Conservation (phyloP, 2,888 invertebrate species). For the Ferrisia virgata region DNA sequence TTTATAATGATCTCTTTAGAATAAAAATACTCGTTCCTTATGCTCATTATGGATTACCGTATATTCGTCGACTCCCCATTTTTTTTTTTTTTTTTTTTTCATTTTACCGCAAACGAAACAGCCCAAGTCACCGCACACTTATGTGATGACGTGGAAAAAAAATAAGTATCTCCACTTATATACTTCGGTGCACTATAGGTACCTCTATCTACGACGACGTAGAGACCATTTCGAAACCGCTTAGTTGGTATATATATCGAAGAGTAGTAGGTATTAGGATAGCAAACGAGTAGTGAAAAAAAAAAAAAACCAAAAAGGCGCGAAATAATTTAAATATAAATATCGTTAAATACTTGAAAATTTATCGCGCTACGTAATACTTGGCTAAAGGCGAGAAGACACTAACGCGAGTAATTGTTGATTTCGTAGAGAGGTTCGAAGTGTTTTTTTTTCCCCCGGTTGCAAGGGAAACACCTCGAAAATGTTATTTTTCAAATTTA, state of each 20-base stretch:
- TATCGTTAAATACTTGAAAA: not conserved
- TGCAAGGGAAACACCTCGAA: not conserved
- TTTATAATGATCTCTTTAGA: constrained; percentile 36
- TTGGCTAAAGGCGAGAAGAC: not conserved
- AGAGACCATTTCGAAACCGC: not conserved
- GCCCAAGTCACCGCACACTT: constrained; percentile 14
- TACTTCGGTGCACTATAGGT: too few relatives aligned
- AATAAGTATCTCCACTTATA: constrained; percentile 2
- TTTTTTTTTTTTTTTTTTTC: not conserved
- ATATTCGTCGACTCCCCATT: not conserved
- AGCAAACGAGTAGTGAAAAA: too few relatives aligned
- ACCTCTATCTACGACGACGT: not conserved
- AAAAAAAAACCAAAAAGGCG: too few relatives aligned
- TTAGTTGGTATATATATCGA: not conserved
- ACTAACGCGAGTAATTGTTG: not conserved
- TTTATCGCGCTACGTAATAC: not conserved
- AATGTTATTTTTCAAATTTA: not conserved
- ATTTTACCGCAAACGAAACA: too few relatives aligned
- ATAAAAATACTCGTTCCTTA: not conserved
- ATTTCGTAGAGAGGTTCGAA: too few relatives aligned
- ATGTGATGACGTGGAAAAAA: not conserved
- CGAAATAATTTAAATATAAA: constrained; percentile 31
- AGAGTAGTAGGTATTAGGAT: too few relatives aligned
- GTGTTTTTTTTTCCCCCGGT: too few relatives aligned
- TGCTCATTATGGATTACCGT: not conserved